Base-by-base conservation (phyloP, 2,797 vertebrate genomes). In the Danio aesculapii region DNA sequence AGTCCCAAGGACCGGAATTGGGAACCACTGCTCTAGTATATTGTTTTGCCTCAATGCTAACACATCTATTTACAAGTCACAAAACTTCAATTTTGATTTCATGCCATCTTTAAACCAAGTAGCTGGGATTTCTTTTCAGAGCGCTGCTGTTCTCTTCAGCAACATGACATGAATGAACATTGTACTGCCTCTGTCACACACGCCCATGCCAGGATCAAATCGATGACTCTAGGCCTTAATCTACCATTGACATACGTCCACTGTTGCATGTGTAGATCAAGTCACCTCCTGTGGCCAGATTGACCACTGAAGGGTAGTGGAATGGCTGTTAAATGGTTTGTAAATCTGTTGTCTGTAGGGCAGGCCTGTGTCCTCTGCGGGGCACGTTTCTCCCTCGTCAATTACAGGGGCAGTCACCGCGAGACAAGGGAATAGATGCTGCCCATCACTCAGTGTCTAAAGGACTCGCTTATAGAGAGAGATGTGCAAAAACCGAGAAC, bases 381-480 rank as follows among this genome's bases (percentile, higher is more conserved):
- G 84, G 73, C 86, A 87, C 81, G 84, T 83, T 80, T 81, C 75
- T 79, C 57, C 13, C 81, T 84, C 84, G 81, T 87, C 83, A 82
- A 77, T 87, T 86, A 83, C 81, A 68, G 55, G 13, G 50, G 77
- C 69, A 81, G 66, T 83, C 81, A 76, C 16, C 62, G 30, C 58
- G 30, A 75, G 84, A 86, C 86, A 82, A 61, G 58, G 46, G 81
- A 66, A 86, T 83, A 81, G 52, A 87, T 83, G 59, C 70, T 68
- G 75, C 67, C 78, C 69, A 84, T 86, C 85, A 81, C 44, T 84
- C 63, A 81, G 17, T 73, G 78, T 80, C 78, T 62, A 13, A 17
- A 70, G 70, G 47, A 77, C 46, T 62, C 1, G 64, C 67, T 68
- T 52, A 57, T 53, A 77, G 53, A 58, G 17, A 70, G 66, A 78